Evolutionary conservation across 2,113 vertebrate species (phyloP).

Genomic region (Elgaria multicarinata): DNA sequence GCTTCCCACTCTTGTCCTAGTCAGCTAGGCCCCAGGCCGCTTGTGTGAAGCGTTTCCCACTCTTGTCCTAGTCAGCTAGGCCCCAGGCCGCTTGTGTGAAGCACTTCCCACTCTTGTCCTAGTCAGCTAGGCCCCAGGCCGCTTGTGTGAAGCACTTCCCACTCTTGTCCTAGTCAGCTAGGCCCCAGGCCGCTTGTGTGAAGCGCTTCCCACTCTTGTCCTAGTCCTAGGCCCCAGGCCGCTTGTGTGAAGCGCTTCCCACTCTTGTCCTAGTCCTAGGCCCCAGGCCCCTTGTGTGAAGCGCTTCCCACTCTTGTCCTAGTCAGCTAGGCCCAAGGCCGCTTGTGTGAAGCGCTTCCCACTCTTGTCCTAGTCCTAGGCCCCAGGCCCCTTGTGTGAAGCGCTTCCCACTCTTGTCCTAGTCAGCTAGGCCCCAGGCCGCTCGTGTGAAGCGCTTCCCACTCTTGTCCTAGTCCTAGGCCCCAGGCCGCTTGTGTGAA

Average conservation of each 20-base stretch:
- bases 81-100: slow-evolving; percentile 16
- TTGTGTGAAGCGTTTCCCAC: slow-evolving; percentile 11
- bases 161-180: not conserved
- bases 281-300: slow-evolving; percentile 16
- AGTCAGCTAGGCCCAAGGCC: not conserved
- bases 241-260: slow-evolving; percentile 24
- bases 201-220: not conserved
- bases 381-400: slow-evolving; percentile 16
- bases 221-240: not conserved
- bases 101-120: not conserved
- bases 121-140: not conserved
- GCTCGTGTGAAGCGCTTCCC: slow-evolving; percentile 24
- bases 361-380: not conserved
- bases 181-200: slow-evolving; percentile 24
- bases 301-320: not conserved
- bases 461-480: not conserved
- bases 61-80: not conserved
- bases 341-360: slow-evolving; percentile 24
- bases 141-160: slow-evolving; percentile 24
- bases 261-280: not conserved
- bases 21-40: slow-evolving; percentile 7
- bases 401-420: not conserved
- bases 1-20: not conserved
- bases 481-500: slow-evolving; percentile 16
- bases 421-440: not conserved